Conservation (phyloP, 2,113 vertebrate species). For the Edolisoma coerulescens region DNA sequence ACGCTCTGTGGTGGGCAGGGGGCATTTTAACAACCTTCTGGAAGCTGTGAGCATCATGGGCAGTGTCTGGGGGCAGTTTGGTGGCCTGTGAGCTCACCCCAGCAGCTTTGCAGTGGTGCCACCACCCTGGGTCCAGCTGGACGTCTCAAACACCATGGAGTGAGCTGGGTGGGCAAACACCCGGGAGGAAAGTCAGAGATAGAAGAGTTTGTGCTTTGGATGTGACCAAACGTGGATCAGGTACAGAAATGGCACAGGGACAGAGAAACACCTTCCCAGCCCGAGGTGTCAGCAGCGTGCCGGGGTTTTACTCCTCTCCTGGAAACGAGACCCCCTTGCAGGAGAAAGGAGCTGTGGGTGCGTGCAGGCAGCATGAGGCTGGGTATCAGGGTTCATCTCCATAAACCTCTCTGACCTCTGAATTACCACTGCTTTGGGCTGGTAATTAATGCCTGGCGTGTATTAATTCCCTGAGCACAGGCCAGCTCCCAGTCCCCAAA, state of each 20-base stretch:
- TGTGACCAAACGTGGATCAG: neutral
- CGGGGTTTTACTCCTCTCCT: neutral
- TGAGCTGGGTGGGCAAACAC: neutral
- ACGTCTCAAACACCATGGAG: fast-evolving
- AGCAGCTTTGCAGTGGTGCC: neutral
- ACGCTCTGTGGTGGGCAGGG: fast-evolving
- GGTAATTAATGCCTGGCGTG: neutral
- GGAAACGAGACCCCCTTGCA: neutral
- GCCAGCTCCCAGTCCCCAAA: neutral
- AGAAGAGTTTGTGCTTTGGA: neutral
- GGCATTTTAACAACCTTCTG: fast-evolving
- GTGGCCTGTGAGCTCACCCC: neutral
- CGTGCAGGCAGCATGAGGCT: neutral
- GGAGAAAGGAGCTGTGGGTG: neutral
- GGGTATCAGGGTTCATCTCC: neutral
- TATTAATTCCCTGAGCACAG: neutral
- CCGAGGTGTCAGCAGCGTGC: fast-evolving
- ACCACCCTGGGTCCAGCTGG: neutral
- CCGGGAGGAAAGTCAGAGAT: neutral
- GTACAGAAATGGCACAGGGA: neutral
- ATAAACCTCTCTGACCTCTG: neutral
- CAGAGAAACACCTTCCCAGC: neutral
- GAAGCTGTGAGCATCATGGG: fast-evolving
- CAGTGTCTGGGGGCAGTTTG: neutral
- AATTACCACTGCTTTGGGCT: neutral